Percentiles rank a stretch among this genome's conserved stretches.
Evolutionary conservation across 2,113 vertebrate genomes (phyloP).

Genomic region (Tenrec ecaudatus): DNA sequence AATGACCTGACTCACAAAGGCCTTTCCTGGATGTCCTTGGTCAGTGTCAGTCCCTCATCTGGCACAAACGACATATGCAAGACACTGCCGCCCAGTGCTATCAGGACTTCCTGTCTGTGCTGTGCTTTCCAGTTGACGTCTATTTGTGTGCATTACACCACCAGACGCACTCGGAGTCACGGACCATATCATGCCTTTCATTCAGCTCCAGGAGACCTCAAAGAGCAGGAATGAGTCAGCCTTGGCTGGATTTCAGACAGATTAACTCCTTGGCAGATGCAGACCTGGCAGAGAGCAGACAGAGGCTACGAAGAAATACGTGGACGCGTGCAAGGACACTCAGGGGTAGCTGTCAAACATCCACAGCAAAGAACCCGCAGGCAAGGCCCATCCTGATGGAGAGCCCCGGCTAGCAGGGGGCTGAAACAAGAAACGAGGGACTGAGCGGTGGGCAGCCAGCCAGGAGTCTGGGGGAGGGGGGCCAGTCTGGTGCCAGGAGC

Average conservation of each 20-base stretch:
- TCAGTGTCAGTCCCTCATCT: background rate
- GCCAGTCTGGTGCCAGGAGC: background rate
- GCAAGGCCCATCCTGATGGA: background rate
- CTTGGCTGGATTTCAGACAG: slow-evolving; percentile 66
- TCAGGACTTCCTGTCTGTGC: background rate
- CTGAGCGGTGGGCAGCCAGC: background rate
- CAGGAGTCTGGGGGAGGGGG: background rate
- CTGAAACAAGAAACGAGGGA: background rate
- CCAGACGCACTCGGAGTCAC: slow-evolving; percentile 31
- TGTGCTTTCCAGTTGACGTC: slow-evolving; percentile 23
- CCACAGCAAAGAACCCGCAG: background rate
- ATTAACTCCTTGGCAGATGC: slow-evolving; percentile 53
- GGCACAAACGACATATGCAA: background rate
- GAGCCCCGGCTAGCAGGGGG: background rate
- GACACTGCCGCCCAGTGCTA: background rate
- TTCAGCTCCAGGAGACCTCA: slow-evolving; percentile 46
- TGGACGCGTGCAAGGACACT: background rate
- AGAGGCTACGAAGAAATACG: background rate
- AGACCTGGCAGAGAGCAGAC: background rate
- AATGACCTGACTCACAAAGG: slow-evolving; percentile 9
- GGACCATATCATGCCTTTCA: slow-evolving; percentile 60
- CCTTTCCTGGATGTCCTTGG: background rate
- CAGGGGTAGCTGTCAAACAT: background rate
- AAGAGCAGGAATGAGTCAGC: slow-evolving; percentile 58
- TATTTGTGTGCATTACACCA: slow-evolving; percentile 16